These are phyloP conservation scores for Orientallactaga sibirica DNA, from an alignment of 2,797 vertebrate species.

Conservation along the genomic window DNA sequence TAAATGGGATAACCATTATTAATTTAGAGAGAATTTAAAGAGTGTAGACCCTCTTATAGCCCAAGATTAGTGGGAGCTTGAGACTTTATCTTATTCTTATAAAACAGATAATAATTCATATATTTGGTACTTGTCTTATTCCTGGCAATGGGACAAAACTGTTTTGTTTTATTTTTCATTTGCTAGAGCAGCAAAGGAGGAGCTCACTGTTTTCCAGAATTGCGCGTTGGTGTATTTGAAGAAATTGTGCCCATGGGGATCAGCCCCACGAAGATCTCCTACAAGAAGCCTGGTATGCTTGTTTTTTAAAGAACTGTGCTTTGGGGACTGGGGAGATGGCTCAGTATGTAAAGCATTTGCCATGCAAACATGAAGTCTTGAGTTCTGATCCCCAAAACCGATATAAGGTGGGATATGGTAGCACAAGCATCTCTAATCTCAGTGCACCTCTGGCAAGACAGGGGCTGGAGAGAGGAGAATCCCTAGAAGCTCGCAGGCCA, in stretches of 20 bases:
- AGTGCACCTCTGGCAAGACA: too few relatives aligned
- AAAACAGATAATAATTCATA: not conserved
- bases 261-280: constrained; percentile 92
- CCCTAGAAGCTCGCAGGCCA: too few relatives aligned
- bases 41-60: too few relatives aligned
- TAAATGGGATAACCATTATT: too few relatives aligned
- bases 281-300: constrained; percentile 93
- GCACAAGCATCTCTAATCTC: too few relatives aligned
- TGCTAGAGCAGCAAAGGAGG: constrained; percentile 94
- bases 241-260: constrained; percentile 99
- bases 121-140: constrained; percentile 26
- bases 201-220: constrained; percentile 93
- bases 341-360: too few relatives aligned
- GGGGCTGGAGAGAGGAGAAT: too few relatives aligned
- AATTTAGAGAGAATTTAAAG: too few relatives aligned
- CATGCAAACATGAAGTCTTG: too few relatives aligned
- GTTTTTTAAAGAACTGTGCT: constrained; percentile 52
- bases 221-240: constrained; percentile 94
- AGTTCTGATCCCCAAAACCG: too few relatives aligned
- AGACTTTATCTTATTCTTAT: not conserved
- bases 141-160: constrained; percentile 37
- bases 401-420: too few relatives aligned
- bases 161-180: constrained; percentile 78
- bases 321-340: too few relatives aligned
- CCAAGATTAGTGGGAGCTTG: not conserved